Percentiles rank a stretch among this genome's conserved stretches.
Evolutionary conservation across 1,140 invertebrate species (phyloP).

Genomic region (Carcinoscorpius rotundicauda): DNA sequence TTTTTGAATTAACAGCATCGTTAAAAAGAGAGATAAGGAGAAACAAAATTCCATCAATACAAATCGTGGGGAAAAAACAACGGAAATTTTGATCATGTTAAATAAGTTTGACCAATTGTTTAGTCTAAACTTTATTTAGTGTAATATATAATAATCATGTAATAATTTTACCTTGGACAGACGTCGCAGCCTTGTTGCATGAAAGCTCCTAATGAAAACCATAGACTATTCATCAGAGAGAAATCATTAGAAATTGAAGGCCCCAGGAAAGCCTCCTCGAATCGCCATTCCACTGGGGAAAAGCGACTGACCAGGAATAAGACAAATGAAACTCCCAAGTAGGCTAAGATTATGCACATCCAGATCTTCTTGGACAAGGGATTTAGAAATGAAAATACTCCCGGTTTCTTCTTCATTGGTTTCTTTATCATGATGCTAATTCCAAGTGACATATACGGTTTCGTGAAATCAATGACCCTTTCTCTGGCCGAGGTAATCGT

Average conservation of each 20-base stretch:
- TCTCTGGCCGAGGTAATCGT: constrained; percentile 93
- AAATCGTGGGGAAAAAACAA: too few species aligned
- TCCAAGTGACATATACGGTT: constrained; percentile 95
- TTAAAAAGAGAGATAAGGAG: too few species aligned
- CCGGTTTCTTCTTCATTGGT: constrained; percentile 74
- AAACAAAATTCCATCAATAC: too few species aligned
- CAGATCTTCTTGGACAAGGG: constrained; percentile 95
- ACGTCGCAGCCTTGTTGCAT: constrained; percentile 97
- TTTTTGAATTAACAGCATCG: too few species aligned
- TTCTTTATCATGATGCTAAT: constrained; percentile 98
- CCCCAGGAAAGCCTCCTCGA: constrained; percentile 28
- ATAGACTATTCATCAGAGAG: constrained; percentile 43
- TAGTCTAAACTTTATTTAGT: too few species aligned
- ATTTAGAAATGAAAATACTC: constrained; percentile 84
- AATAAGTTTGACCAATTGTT: too few species aligned
- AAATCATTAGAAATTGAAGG: constrained; percentile 34
- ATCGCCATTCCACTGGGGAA: constrained; percentile 68
- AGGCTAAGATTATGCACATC: constrained; percentile 92
- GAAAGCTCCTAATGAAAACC: constrained; percentile 92
- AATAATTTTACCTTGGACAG: constrained; percentile 60
- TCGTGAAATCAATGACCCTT: constrained; percentile 87
- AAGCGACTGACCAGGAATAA: constrained; percentile 89
- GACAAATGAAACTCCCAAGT: constrained; percentile 90
- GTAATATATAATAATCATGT: too few species aligned
- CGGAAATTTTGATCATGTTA: too few species aligned